phyloP scores from a whole-genome alignment of 2,888 invertebrate species.

The Drosophila falleni region DNA sequence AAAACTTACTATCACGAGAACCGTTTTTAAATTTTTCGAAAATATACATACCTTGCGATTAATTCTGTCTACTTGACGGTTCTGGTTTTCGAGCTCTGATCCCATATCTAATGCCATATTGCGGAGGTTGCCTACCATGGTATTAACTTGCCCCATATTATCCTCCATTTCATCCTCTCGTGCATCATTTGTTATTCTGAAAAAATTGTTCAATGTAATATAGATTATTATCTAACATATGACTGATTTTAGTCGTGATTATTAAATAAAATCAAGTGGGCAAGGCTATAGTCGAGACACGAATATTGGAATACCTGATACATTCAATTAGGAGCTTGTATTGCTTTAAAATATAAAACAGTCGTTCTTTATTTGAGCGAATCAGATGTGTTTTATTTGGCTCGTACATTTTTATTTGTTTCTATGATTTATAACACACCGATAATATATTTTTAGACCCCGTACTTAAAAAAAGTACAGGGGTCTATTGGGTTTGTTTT shows the following conservation, averaged over 20 bases:
- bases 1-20: neutral
- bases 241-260: neutral
- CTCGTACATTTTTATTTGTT: no score
- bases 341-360: no score
- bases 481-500: no score
- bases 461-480: no score
- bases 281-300: no score
- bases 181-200: conserved; percentile 97
- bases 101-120: conserved; percentile 99
- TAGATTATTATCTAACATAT: neutral
- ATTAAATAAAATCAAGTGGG: neutral
- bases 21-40: neutral
- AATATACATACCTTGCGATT: conserved; percentile 93
- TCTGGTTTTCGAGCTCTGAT: conserved; percentile 98
- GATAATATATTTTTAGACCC: no score
- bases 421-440: no score
- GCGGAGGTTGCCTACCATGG: conserved; percentile 99
- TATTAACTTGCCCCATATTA: conserved; percentile 99
- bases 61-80: conserved; percentile 98
- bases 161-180: conserved; percentile 99
- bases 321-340: no score
- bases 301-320: no score
- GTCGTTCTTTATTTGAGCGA: no score
- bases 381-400: no score
- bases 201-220: conserved; percentile 17